phyloP scores from a whole-genome alignment of 2,797 vertebrate genomes.

The Halcyon leucocephala region DNA sequence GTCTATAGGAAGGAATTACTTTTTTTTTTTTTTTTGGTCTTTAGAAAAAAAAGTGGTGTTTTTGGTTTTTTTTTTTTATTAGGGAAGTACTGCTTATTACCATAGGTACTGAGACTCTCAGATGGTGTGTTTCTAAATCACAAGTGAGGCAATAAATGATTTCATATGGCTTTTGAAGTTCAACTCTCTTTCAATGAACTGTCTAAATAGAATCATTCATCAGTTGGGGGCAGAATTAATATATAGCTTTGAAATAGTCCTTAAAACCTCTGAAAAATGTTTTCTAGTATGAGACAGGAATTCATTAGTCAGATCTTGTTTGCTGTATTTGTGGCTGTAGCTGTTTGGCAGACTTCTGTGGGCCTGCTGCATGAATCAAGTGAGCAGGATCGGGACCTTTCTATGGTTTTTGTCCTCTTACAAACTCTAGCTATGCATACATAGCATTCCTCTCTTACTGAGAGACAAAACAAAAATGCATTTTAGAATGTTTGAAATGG shows the following conservation, averaged over 20 bases:
- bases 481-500: neutral
- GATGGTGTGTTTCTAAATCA: constrained; percentile 10
- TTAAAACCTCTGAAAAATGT: constrained; percentile 6
- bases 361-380: constrained; percentile 2
- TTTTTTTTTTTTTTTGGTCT: neutral
- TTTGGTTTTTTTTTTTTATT: neutral
- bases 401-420: neutral
- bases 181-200: constrained; percentile 28
- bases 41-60: neutral
- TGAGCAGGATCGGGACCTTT: neutral
- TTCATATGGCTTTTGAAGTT: constrained; percentile 38
- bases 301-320: constrained; percentile 24
- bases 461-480: neutral
- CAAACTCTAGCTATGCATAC: neutral
- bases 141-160: neutral
- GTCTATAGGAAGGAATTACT: neutral
- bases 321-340: neutral
- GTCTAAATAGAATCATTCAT: constrained; percentile 45
- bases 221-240: constrained; percentile 21
- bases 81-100: neutral
- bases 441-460: neutral
- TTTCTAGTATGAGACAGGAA: constrained; percentile 1
- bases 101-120: neutral
- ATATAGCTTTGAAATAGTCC: neutral
- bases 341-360: neutral